Base-by-base conservation (phyloP, 1,140 invertebrate genomes). In the Ruditapes philippinarum region DNA sequence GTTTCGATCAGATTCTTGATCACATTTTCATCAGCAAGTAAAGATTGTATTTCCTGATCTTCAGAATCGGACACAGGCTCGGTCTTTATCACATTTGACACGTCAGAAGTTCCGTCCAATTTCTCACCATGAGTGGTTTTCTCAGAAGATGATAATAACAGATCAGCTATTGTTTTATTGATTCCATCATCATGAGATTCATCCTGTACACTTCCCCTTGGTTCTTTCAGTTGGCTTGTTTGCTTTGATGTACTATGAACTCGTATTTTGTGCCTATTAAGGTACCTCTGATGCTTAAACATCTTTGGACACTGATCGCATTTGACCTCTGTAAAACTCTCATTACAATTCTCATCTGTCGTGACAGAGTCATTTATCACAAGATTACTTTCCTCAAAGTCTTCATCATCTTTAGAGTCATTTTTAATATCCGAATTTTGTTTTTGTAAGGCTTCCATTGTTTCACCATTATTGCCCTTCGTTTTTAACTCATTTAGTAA, bases 181-280 rank as follows among this genome's bases (percentile, higher is more conserved):
- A 17, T 5, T 4, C 14, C 22, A 19, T 38, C 31, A 62, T 11
- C 4, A 31, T 38, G 14, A 11, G 65, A 38, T 57, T 19, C 5
- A 36, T 38, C 36, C 5, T 70, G n/a, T 70, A 17, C 11, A 19
- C 22, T 22, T 19, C 1, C 2, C 5, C 1, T 19, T 36, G 28
- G 60, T 65, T 36, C 11, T 33, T n/a, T 12, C 2, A 38, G 12
- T n/a, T 36, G 31, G 19, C 3, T 1, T 40, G n/a, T 17, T 54
- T 78, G 31, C 31, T 54, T 54, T 31, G 45, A 54, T 19, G 28
- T 78, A 22, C 84, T 42, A 31, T 86, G 84, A n/a, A 86, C 36
- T 25, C 84, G 49, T 14, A 86, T 62, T 38, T 78, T 86, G 38
- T 86, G 84, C n/a, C 74, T 22, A 78, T 76, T 78, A 25, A 86